phyloP scores from a whole-genome alignment of 1,140 invertebrate species.

The Ips typographus region DNA sequence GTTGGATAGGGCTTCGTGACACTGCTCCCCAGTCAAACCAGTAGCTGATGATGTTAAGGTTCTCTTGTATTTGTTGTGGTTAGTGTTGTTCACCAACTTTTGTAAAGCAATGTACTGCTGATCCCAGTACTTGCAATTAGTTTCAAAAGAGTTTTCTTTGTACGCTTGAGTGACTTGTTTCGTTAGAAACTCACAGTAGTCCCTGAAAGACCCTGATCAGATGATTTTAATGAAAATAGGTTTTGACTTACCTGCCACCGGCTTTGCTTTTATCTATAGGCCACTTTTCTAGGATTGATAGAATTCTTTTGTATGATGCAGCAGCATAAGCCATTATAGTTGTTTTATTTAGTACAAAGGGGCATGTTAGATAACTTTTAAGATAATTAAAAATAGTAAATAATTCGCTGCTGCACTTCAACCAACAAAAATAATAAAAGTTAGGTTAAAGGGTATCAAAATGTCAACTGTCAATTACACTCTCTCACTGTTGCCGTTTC shows the following conservation, averaged over 20 bases:
- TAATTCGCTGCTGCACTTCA: neutral
- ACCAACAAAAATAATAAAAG: too few relatives aligned
- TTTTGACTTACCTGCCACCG: conserved; percentile 64
- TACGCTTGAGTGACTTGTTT: conserved; percentile 68
- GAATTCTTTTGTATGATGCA: conserved; percentile 66
- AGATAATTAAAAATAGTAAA: neutral
- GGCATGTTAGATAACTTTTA: neutral
- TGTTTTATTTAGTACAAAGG: neutral
- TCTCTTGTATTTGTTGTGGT: conserved; percentile 66
- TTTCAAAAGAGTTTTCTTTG: conserved; percentile 58
- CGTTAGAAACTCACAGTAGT: conserved; percentile 74
- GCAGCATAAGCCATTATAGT: conserved; percentile 42
- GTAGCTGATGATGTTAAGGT: conserved; percentile 62
- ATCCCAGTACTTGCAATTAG: conserved; percentile 63
- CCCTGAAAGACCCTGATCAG: conserved; percentile 58
- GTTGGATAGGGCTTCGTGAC: conserved; percentile 67
- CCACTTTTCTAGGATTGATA: conserved; percentile 77
- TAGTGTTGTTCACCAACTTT: conserved; percentile 67
- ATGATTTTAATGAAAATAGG: neutral
- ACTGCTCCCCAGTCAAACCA: conserved; percentile 69
- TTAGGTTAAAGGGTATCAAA: too few relatives aligned
- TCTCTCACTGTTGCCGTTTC: too few relatives aligned
- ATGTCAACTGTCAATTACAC: too few relatives aligned
- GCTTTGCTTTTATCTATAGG: conserved; percentile 71
- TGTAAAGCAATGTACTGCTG: conserved; percentile 68